phyloP scores from a whole-genome alignment of 2,797 vertebrate species.

The Chloroceryle amazona region DNA sequence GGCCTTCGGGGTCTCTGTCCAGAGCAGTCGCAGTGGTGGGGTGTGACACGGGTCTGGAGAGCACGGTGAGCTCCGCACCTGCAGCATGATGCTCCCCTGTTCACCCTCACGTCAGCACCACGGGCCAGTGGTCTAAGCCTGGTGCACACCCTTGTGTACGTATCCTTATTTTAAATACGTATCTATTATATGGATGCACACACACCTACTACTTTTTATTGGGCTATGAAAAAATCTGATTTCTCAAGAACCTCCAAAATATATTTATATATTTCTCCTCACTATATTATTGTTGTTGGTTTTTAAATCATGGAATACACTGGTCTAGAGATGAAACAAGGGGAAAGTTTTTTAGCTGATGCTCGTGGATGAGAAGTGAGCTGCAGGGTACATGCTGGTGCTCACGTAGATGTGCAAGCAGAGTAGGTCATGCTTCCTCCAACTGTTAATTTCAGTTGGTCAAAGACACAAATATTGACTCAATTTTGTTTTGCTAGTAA shows the following conservation, averaged over 20 bases:
- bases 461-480: background rate
- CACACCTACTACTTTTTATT: background rate
- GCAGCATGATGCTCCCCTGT: fast-evolving
- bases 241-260: background rate
- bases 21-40: no score
- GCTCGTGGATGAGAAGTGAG: fast-evolving
- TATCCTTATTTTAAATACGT: no score
- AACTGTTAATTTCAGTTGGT: background rate
- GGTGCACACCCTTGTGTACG: no score
- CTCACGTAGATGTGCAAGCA: background rate
- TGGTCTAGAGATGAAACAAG: background rate
- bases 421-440: fast-evolving
- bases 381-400: fast-evolving
- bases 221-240: background rate
- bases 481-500: background rate
- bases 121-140: background rate
- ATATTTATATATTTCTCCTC: background rate
- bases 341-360: background rate
- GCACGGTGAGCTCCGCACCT: background rate
- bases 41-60: no score
- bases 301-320: background rate
- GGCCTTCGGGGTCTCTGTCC: no score
- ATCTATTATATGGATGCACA: no score
- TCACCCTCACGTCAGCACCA: background rate
- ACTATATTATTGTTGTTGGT: background rate